A percentile compares a stretch with the other conserved stretches of the same genome.
Conservation (phyloP, 2,113 vertebrate species). For the Proteles cristata region DNA sequence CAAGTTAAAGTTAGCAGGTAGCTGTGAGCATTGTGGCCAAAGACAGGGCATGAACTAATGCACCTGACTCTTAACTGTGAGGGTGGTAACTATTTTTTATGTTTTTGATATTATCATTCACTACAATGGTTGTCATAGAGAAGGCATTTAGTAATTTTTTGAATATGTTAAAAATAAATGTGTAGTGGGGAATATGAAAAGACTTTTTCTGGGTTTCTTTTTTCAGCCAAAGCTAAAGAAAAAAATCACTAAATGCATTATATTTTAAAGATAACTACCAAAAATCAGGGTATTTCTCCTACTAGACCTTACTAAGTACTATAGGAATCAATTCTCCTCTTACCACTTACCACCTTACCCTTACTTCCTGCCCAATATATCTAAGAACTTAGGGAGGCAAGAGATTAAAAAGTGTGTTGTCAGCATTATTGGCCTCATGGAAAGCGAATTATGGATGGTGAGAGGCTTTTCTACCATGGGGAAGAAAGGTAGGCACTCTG, state of each 20-base stretch:
- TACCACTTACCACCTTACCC: fast-evolving
- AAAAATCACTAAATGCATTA: not conserved
- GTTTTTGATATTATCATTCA: not conserved
- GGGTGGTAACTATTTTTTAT: not conserved
- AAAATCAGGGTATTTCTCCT: not conserved
- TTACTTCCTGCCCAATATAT: not conserved
- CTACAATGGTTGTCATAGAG: not conserved
- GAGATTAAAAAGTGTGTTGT: not conserved
- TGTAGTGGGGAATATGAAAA: not conserved
- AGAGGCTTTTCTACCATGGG: not conserved
- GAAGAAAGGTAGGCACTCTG: not conserved
- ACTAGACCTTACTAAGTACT: not conserved
- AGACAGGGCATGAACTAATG: not conserved
- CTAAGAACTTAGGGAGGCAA: not conserved
- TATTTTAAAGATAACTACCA: not conserved
- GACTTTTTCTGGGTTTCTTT: not conserved
- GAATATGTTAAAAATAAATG: not conserved
- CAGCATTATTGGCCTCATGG: not conserved
- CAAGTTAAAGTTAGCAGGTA: not conserved
- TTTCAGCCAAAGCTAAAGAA: not conserved
- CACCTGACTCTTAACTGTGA: not conserved
- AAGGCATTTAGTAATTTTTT: not conserved
- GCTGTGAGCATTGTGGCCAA: not conserved
- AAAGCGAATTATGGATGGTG: not conserved
- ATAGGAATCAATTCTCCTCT: not conserved